A percentile compares a stretch with the other conserved stretches of the same genome.
Conservation (phyloP, 2,797 vertebrate species). For the Acrossocheilus fasciatus region DNA sequence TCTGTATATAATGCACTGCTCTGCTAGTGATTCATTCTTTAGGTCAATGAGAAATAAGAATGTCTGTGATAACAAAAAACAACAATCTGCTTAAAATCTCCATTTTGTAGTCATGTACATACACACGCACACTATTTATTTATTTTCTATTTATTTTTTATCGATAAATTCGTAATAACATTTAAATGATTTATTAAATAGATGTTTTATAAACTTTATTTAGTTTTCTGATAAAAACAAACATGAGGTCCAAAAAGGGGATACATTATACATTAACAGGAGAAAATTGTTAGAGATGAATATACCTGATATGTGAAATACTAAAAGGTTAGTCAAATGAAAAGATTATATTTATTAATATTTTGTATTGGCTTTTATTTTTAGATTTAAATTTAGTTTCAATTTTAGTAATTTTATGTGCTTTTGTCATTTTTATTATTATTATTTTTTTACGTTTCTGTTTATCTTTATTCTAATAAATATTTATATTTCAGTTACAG, state of each 20-base stretch:
- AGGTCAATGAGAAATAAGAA: neutral
- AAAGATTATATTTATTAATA: neutral
- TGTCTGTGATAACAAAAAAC: no score
- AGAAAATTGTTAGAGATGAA: neutral
- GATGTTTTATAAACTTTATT: neutral
- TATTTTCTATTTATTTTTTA: neutral
- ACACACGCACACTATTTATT: neutral
- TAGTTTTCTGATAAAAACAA: neutral
- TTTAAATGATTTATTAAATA: neutral
- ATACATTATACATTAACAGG: neutral
- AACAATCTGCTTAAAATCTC: neutral
- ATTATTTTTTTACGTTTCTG: neutral
- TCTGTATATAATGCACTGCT: neutral
- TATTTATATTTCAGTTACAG: neutral
- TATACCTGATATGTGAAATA: neutral
- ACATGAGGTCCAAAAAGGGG: neutral
- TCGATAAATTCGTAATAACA: neutral
- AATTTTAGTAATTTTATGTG: no score
- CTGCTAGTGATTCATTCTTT: slow-evolving; percentile 9
- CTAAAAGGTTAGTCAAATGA: neutral
- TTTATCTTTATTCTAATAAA: neutral
- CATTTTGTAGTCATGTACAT: neutral
- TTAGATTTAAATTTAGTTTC: neutral
- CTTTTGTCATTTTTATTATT: neutral
- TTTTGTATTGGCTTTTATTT: neutral